These are phyloP conservation scores for Apamea crenata DNA, from an alignment of 2,888 invertebrate species.

Conservation along the genomic window DNA sequence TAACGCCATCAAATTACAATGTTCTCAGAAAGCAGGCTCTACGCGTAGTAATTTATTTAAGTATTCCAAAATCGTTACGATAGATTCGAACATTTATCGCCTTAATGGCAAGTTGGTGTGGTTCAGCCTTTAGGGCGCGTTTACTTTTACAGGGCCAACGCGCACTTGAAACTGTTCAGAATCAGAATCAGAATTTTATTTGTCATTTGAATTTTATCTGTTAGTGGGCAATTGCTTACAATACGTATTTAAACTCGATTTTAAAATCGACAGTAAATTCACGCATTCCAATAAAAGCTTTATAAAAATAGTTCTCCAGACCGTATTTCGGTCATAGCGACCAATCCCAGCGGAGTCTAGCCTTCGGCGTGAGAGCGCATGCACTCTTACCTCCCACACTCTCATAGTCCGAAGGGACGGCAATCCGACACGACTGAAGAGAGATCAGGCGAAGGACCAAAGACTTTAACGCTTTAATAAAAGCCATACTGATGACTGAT, in stretches of 20 bases:
- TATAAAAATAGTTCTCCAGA: neutral
- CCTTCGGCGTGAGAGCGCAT: neutral
- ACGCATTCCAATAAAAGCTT: neutral
- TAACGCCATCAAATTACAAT: conserved; percentile 48
- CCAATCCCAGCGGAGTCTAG: neutral
- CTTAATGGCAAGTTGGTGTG: conserved; percentile 5
- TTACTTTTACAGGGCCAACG: conserved; percentile 6
- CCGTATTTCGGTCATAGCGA: neutral
- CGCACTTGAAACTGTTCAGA: neutral
- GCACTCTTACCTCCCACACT: neutral
- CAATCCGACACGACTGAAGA: neutral
- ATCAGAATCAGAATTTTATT: no score
- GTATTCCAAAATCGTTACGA: conserved; percentile 54
- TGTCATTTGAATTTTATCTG: no score
- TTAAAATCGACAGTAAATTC: neutral
- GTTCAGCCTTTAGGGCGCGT: conserved; percentile 24
- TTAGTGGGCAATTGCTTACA: neutral
- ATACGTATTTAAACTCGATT: no score
- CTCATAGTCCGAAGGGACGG: neutral
- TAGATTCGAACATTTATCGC: conserved; percentile 45
- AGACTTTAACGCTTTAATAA: neutral
- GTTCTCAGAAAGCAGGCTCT: conserved; percentile 47
- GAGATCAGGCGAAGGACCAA: neutral
- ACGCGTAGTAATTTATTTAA: conserved; percentile 51
- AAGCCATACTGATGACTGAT: neutral